Percentiles rank a stretch among this genome's conserved stretches.
Evolutionary conservation across 92 coral and sea anemone species (phyloP).

Genomic region (Palythoa grandiflora): DNA sequence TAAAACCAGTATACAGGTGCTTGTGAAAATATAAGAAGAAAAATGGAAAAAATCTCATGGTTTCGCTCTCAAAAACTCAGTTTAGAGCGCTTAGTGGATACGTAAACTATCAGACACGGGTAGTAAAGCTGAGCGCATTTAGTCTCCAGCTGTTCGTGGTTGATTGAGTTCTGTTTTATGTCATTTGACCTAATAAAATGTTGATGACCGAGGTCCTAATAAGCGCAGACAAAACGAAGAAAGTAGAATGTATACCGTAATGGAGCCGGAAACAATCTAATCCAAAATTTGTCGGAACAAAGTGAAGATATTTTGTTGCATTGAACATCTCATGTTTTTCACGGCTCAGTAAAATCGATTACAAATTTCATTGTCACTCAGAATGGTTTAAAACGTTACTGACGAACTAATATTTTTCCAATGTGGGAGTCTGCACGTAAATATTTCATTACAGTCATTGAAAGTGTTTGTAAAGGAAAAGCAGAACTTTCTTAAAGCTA

Average conservation of each 20-base stretch:
- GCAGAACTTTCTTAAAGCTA: not conserved
- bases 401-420: not conserved
- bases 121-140: not conserved
- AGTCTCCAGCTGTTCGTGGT: not conserved
- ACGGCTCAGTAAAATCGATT: conserved; percentile 35
- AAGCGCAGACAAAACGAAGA: conserved; percentile 11
- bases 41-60: not conserved
- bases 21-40: not conserved
- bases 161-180: not conserved
- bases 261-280: conserved; percentile 47
- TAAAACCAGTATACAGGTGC: not conserved
- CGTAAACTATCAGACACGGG: too few species aligned
- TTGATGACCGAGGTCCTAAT: conserved; percentile 29
- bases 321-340: conserved; percentile 1
- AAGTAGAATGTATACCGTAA: conserved; percentile 27
- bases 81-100: not conserved
- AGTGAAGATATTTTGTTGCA: conserved; percentile 8
- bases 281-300: conserved; percentile 10
- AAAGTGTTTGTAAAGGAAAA: not conserved
- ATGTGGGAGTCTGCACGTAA: not conserved
- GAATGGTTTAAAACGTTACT: not conserved
- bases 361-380: conserved; percentile 21
- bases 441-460: not conserved
- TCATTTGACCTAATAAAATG: conserved; percentile 21
- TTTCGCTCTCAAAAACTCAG: not conserved